Evolutionary conservation across 2,888 invertebrate genomes (phyloP), one percentile per base, ranked within the genome.

Genomic region (Leucophenga montana): DNA sequence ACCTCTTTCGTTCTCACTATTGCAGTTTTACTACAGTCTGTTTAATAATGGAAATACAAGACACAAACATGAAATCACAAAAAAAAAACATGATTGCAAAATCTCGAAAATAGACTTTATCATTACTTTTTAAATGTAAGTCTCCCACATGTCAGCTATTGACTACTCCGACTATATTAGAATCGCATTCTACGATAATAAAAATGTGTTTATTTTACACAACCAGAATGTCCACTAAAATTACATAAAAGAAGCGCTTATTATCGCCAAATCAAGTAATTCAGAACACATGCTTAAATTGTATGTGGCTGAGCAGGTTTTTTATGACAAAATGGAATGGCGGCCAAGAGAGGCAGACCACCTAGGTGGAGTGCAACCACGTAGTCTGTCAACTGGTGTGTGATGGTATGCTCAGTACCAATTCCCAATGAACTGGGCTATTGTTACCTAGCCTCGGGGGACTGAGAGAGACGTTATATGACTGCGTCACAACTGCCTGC

Each of bases 171-270:
- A n/a, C n/a, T n/a, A n/a, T n/a, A n/a, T n/a, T n/a, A n/a, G n/a
- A n/a, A n/a, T n/a, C 33, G 18, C 20, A 20, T 54, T 54, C 20
- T 54, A 6, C 20, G 18, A 20, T 6, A 20, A 20, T 20, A 54
- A 50, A 50, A 20, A 4, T 13, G 20, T 54, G 18, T 54, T 54
- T 54, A 54, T 54, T 54, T 13, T 20, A 54, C 20, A n/a, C n/a
- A n/a, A n/a, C n/a, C n/a, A n/a, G n/a, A n/a, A 54, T 54, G 20
- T 54, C 20, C 54, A 54, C 54, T 54, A 18, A 54, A 54, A 54
- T 6, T 11, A 54, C 18, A 54, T 54, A 20, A 54, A 54, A 13
- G 11, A 16, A 8, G 20, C 20, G 54, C 20, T 54, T 16, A 54
- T 54, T 54, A 54, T 54, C 18, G 20, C 54, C 13, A 54, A 54